Evolutionary conservation across 1,140 invertebrate genomes (phyloP), one percentile per base, ranked within the genome.

Genomic region (Brachionus sp.): DNA sequence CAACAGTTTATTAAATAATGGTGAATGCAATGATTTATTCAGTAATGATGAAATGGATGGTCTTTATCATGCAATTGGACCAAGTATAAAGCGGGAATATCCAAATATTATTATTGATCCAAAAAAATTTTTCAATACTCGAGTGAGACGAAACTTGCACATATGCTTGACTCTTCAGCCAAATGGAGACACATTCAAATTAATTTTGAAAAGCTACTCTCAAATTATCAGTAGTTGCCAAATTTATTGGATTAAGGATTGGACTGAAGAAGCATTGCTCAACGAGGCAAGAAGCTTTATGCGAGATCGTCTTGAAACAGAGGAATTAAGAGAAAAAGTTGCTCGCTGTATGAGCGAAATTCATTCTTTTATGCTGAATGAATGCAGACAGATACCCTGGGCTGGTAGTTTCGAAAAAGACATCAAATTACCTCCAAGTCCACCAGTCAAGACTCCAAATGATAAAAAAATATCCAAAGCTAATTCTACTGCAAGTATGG

Each of bases 1-100:
- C 33, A 89, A 89, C 85, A 88, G 86, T 77, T 77, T 89, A 10
- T 84, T 89, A 33, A 86, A 88, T 73, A 87, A 86, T 85, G 88
- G 88, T 29, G 88, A 89, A 83, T 88, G 88, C 68, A 87, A 88
- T 44, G 87, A 87, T 77, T 86, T 89, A 5, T 89, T 89, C 84
- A 87, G 87, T 25, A 88, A 87, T 84, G 88, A 89, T 86, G 88
- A 89, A 85, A 85, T 89, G 84, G 88, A 88, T 62, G 88, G 87
- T 19, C 84, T 89, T 12, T 85, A 88, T 23, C 87, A 86, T 86
- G 88, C 88, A 29, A 86, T 89, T 35, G 86, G 85, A 35, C 87
- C 88, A 68, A 86, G 86, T 33, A 86, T 88, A 85, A 88, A 88
- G 84, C 84, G 87, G 75, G 87, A 89, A 70, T 86, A 87, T 70